Percentiles rank a stretch among this genome's conserved stretches.
phyloP scores from a whole-genome alignment of 2,113 vertebrate genomes.

The Sterrhoptilus dennistouni region DNA sequence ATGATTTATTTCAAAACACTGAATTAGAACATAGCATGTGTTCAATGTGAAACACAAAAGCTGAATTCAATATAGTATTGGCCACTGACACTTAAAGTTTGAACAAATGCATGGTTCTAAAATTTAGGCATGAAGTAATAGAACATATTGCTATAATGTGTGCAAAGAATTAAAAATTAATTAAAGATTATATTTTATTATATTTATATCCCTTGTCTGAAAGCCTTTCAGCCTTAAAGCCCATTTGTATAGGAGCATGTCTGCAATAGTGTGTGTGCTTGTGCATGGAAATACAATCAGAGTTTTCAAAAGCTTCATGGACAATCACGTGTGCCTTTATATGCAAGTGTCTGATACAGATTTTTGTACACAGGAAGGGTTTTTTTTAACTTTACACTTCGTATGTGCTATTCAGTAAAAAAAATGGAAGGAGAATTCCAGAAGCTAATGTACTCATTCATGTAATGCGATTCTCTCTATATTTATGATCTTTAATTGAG shows the following conservation, averaged over 20 bases:
- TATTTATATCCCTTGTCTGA: not conserved
- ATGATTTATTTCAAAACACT: conserved; percentile 55
- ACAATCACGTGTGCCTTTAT: not conserved
- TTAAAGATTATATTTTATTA: not conserved
- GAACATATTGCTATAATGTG: not conserved
- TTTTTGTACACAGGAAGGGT: not conserved
- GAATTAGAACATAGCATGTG: conserved; percentile 51
- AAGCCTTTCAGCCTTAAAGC: not conserved
- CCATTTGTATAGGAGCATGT: not conserved
- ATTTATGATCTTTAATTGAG: conserved; percentile 29
- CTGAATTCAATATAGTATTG: conserved; percentile 7
- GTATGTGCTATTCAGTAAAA: not conserved
- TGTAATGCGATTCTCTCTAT: not conserved
- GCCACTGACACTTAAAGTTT: conserved; percentile 12
- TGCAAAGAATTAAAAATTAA: conserved; percentile 8
- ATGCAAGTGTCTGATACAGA: not conserved
- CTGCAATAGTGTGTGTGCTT: not conserved
- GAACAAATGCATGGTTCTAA: not conserved
- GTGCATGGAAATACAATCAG: not conserved
- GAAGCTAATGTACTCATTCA: not conserved
- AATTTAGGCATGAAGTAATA: not conserved
- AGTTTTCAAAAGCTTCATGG: not conserved
- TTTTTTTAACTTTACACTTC: not conserved
- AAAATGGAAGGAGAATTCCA: not conserved
- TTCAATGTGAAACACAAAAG: conserved; percentile 46